Base-by-base conservation (phyloP, 2,888 invertebrate species). In the Epinotia nisella region DNA sequence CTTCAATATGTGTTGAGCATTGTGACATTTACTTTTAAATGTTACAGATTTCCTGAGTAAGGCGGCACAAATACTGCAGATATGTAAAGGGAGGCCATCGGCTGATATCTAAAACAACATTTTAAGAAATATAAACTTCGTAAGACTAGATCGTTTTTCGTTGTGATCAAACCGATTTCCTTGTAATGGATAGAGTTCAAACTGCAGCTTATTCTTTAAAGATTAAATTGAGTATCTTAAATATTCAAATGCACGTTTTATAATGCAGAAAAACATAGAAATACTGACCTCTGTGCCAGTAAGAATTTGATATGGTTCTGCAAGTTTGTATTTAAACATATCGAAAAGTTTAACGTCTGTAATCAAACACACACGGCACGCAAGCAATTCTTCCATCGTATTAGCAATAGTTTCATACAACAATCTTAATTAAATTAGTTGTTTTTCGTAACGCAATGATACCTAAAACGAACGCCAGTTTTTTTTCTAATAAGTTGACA, bases 321-420 rank as follows among this genome's bases (percentile, higher is more conserved):
- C 80, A 3, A 92, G 77, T 41, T 81, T 78, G 70, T 83, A 82
- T 75, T 83, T 79, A 55, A 78, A 81, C 76, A 92, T 83, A 75
- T 89, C 82, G 75, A 82, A 87, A 3, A 92, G 75, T 76, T 87
- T 90, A 0, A 85, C 81, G 5, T 85, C 85, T 9, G 87, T 89
- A 3, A 84, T 83, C n/a, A 92, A 82, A 75, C 92, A 92, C 71
- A 85, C 76, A 15, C 87, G 84, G 64, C 88, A 91, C 1, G 85
- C 87, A 56, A 85, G 68, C 75, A 84, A 24, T 49, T 84, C 78
- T 60, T 77, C 83, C 88, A 87, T 88, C 7, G 2, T 85, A 69
- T 74, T 73, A 24, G 62, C 10, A 61, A 41, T 13, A 11, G 15
- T 74, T 80, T 78, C 72, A 77, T 69, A 75, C 74, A 68, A 61